These are phyloP conservation scores for Diadema setosum DNA, from an alignment of 35 echinoderm and acorn worm species.

Conservation along the genomic window DNA sequence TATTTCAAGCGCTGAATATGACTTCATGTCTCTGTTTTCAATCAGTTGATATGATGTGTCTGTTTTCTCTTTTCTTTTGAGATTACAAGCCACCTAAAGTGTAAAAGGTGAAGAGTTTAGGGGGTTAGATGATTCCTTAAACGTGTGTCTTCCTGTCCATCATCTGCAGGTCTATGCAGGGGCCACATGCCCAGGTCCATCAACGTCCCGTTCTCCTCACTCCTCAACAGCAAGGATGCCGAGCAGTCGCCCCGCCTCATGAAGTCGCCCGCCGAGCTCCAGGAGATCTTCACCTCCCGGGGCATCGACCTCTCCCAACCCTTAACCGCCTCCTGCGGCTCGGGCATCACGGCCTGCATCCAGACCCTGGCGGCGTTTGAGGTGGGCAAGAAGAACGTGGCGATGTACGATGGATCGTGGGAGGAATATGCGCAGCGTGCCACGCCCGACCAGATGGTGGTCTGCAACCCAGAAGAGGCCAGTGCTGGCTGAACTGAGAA, in stretches of 20 bases:
- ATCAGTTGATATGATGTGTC: too few species aligned
- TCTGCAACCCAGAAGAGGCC: not conserved
- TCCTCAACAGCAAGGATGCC: conserved; percentile 45
- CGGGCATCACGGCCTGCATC: conserved; percentile 79
- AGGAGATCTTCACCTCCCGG: conserved; percentile 36
- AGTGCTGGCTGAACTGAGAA: not conserved
- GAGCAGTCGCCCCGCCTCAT: not conserved
- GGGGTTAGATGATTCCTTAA: too few species aligned
- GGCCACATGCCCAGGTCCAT: conserved; percentile 84
- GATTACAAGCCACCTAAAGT: too few species aligned
- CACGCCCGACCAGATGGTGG: not conserved
- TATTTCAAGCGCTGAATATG: too few species aligned
- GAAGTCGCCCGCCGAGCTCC: conserved; percentile 56
- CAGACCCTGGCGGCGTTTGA: conserved; percentile 54
- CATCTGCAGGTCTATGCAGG: conserved; percentile 17
- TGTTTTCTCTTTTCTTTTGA: too few species aligned
- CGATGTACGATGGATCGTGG: conserved; percentile 91
- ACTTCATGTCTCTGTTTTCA: too few species aligned
- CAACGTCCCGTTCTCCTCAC: conserved; percentile 47
- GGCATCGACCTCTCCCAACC: conserved; percentile 77
- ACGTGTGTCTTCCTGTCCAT: not conserved
- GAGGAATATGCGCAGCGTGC: conserved; percentile 60
- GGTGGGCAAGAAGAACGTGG: conserved; percentile 63
- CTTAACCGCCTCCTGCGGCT: conserved; percentile 67
- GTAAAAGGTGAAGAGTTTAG: too few species aligned